Conservation (phyloP, 2,113 vertebrate species). For the Ifrita kowaldi region DNA sequence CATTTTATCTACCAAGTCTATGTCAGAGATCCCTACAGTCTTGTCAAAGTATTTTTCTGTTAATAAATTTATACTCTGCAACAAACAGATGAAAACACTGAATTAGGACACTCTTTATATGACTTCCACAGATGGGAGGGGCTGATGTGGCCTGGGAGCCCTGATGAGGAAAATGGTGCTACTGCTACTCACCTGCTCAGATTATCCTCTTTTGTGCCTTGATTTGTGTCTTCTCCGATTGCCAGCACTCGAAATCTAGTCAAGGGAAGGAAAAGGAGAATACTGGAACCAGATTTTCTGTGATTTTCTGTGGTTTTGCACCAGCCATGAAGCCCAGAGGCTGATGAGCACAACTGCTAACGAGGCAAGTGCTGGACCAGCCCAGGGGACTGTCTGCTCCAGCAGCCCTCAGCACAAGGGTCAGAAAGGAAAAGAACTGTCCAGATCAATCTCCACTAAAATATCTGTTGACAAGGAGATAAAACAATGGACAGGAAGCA, state of each 20-base stretch:
- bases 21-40: neutral
- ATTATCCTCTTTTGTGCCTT: conserved; percentile 59
- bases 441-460: neutral
- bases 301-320: neutral
- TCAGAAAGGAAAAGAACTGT: neutral
- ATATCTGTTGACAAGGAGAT: neutral
- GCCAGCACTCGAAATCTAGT: conserved; percentile 84
- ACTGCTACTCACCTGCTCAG: conserved; percentile 63
- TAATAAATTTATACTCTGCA: neutral
- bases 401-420: neutral
- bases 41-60: neutral
- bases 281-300: neutral
- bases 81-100: neutral
- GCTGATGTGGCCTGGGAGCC: neutral
- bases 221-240: conserved; percentile 74
- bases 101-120: neutral
- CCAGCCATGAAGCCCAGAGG: neutral
- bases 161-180: neutral
- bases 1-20: neutral
- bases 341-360: neutral
- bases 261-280: neutral
- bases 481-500: neutral
- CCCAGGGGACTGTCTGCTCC: neutral
- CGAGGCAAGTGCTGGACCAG: neutral
- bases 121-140: neutral